Base-by-base conservation (phyloP, 1,140 invertebrate genomes). In the Drosophila funebris region DNA sequence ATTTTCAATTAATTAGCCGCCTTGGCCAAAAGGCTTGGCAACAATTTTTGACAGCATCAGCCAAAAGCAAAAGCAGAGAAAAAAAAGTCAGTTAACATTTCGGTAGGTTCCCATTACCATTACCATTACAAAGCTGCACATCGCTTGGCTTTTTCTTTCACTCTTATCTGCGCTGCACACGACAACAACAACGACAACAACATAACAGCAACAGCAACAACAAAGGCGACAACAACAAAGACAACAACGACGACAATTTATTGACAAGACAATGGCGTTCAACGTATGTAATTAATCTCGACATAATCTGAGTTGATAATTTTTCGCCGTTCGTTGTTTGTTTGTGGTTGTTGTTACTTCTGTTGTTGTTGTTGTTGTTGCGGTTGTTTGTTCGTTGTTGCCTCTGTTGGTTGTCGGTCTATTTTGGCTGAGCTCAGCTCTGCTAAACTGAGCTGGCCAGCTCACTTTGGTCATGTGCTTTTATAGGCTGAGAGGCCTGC, bases 281-380 rank as follows among this genome's bases (percentile, higher is more conserved):
- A 78, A 74, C 83, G 83, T 87, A 88, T 87, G 83, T 87, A 87
- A 87, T 87, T 87, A 87, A 87, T 87, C 83, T 87, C 78, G 83
- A 87, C 83, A 87, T 87, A 87, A 87, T 87, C 83, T 87, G 78
- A 87, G 82, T 87, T 88, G 82, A 87, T 87, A 87, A 87, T 87
- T 87, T 87, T 78, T 87, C 67, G 82, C 78, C 73, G 67, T 75
- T 76, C 74, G 83, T 78, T 76, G 70, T 80, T 80, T 71, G 73
- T 56, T 54, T 11, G 9, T 57, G 18, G 16, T 53, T 29, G 48
- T 56, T 54, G 39, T 29, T 62, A 37, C 20, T 68, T 20, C 3
- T 44, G 20, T 29, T 71, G 48, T 52, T 44, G 54, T 33, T 62
- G 50, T 46, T 57, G 41, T 31, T 60, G 46, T 33, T 71, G 46